Evolutionary conservation across 2,113 vertebrate species (phyloP), one percentile per base, ranked within the genome.

Genomic region (Cyanoderma ruficeps): DNA sequence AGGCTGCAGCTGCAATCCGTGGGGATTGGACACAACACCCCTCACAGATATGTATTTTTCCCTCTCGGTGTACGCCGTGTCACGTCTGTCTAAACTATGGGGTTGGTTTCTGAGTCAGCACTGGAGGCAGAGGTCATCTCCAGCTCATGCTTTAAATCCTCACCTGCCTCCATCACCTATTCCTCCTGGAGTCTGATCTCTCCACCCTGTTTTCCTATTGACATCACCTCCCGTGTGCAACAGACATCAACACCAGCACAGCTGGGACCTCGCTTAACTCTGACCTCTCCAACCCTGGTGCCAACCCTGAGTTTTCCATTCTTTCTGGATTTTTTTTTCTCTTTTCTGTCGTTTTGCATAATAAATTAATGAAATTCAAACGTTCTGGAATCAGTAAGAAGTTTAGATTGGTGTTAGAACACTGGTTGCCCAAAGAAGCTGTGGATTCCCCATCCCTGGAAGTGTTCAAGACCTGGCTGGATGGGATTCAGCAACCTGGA

Each of bases 41-140:
- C 95, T 96, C 79, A 91, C 83, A 96, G 93, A 86, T 93, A 83
- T 5, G 75, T 89, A 80, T 96, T 96, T 95, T 86, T 25, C 89
- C 56, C 52, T 89, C 86, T 80, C 77, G 1, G 3, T 3, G 82
- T 13, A 74, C 76, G 14, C 15, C 13, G 15, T 50, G 70, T 87
- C 93, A 93, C 8, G 1, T 84, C 70, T 97, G 77, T 82, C 63
- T 93, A 76, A 96, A 81, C 79, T 2, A 17, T 67, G 67, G 4
- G 2, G 47, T 33, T 18, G 9, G 81, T 82, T 68, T 5, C 7
- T 95, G 84, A 94, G 46, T 96, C 94, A 95, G 55, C 35, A 14
- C 67, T 5, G 28, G 86, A 64, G 49, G 52, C 90, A 96, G 71
- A 91, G 93, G 74, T 95, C 88, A 89, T 31, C 57, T 88, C 78